Base-by-base conservation (phyloP, 1,140 invertebrate species). In the Cataglyphis hispanica region DNA sequence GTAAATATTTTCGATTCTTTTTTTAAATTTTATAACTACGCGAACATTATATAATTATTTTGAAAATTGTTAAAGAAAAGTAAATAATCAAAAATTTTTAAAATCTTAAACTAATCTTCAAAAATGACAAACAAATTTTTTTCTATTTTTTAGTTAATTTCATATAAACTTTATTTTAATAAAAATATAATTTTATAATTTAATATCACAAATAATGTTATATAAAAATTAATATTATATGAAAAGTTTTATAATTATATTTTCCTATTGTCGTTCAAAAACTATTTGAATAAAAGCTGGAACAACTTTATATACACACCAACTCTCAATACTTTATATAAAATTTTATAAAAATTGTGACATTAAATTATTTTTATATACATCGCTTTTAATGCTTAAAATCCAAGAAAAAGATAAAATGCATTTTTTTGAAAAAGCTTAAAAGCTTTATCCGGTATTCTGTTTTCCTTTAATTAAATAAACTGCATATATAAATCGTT, bases 91-190 rank as follows among this genome's bases (percentile, higher is more conserved):
- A 69, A 46, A 69, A 46, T 69, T n/a, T n/a, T n/a, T n/a, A 46
- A 56, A 70, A 70, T 31, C 50, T 70, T 31, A 53, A 70, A 53
- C 50, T 31, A 70, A 70, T 31, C 4, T 70, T 70, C 50, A 7
- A 53, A 56, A 6, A 2, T 56, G 50, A n/a, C n/a, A 34, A 53
- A 13, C 19, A 56, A 11, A 5, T 34, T 53, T 53, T 19, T 19
- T 1, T 7, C 13, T 56, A 56, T 56, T 56, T 72, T 69, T 46
- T 5, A 69, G 2, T 50, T 34, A 46, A 56, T 22, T n/a, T 34
- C 1, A 8, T 16, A 50, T 4, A 34, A 53, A 72, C 2, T 72
- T 72, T 72, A 0, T 5, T 34, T 56, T 8, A n/a, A 34, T 25
- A 1, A 69, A 70, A 31, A 11, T 46, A 13, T 46, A 46, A 46